A percentile compares a stretch with the other conserved stretches of the same genome.
Conservation (phyloP, 2,888 invertebrate genomes). For the Acanthosepion lycidas region DNA sequence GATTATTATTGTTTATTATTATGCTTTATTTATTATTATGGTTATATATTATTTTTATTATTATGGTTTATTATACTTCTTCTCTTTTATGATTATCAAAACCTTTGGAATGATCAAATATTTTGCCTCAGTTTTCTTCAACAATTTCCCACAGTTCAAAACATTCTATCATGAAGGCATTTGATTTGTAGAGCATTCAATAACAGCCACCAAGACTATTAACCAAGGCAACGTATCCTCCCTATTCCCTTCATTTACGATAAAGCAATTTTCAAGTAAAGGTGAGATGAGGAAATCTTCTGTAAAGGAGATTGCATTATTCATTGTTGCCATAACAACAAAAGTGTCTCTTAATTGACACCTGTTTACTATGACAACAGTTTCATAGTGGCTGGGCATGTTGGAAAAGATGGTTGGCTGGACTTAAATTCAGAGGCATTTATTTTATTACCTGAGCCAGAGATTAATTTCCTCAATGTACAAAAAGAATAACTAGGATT, state of each 20-base stretch:
- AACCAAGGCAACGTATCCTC: too few species aligned
- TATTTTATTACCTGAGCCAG: neutral
- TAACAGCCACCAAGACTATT: too few species aligned
- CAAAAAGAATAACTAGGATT: neutral
- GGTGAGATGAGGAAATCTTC: neutral
- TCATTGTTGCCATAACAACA: neutral
- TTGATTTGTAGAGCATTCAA: too few species aligned
- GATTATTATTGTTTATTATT: too few species aligned
- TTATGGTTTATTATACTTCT: too few species aligned
- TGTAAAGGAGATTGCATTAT: slow-evolving; percentile 13
- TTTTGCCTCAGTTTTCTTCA: too few species aligned
- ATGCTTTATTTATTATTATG: too few species aligned
- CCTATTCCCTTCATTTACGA: neutral
- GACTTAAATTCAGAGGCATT: neutral
- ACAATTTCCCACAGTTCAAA: too few species aligned
- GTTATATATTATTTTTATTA: too few species aligned
- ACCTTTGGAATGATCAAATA: too few species aligned
- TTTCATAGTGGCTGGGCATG: neutral
- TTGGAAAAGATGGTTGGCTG: neutral
- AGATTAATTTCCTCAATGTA: neutral
- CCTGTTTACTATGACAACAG: neutral
- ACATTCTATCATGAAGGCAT: too few species aligned
- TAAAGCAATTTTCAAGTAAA: neutral
- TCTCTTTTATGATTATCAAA: too few species aligned
- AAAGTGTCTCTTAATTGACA: slow-evolving; percentile 33